Base-by-base conservation (phyloP, 1,140 invertebrate genomes). In the Platorchestia sp. region DNA sequence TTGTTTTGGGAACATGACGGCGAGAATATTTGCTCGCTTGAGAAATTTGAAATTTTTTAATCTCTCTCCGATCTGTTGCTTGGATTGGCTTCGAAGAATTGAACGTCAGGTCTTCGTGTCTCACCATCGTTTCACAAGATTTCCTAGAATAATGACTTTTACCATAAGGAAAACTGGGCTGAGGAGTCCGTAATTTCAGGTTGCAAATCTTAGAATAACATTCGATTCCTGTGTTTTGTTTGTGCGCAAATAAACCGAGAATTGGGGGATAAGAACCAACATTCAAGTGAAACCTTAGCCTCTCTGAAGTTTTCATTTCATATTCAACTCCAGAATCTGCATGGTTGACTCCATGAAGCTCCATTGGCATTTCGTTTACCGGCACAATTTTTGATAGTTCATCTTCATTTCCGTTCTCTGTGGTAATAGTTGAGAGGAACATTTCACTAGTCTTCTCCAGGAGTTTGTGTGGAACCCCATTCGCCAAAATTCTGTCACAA, bases 401-500 rank as follows among this genome's bases (percentile, higher is more conserved):
- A 75, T 3, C 27, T 75, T 6, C 6, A 19, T 75, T 75, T 75
- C 36, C 36, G 14, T 10, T 75, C 10, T 75, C 59, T 14, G 1
- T 75, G 59, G 14, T 10, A 22, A 27, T 36, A 75, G 59, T 75
- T 75, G 59, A 75, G 42, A 90, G 87, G 44, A 90, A 36, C 44
- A 43, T 90, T 90, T 42, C 87, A 44, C 87, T 7, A 41, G 5
- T 90, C 87, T 43, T 90, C 87, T 42, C 87, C 41, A 5, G 41
- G 87, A 42, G 87, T 90, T 90, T 90, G 5, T 10, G 87, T 90
- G 44, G 14, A 90, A 90, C 44, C 19, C 41, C 43, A 16, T 89
- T 89, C 87, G 43, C 87, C 0, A 44, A 89, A 89, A 89, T 89
- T 42, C 41, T 89, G n/a, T 89, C 87, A 89, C 87, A 89, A 89